Evolutionary conservation across 2,888 invertebrate genomes (phyloP).

Genomic region (Tupiocoris notatus): DNA sequence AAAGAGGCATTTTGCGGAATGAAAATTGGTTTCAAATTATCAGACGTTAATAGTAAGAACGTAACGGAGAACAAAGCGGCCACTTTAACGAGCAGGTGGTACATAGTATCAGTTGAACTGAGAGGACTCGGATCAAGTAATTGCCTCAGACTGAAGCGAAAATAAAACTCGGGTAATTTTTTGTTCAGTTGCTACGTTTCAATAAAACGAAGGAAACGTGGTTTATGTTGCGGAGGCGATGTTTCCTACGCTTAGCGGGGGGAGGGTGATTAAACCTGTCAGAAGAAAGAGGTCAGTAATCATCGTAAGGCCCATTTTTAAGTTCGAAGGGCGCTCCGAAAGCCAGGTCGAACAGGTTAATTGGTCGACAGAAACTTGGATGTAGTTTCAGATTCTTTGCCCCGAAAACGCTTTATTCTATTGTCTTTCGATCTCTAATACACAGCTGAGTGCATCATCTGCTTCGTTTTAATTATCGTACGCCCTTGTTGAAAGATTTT

Average conservation of each 20-base stretch:
- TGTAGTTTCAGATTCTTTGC: neutral
- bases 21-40: neutral
- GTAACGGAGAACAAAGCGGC: neutral
- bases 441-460: no score
- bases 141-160: neutral
- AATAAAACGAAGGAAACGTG: neutral
- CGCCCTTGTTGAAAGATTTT: no score
- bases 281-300: constrained; percentile 41
- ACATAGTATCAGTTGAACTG: neutral
- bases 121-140: neutral
- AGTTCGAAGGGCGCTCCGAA: neutral
- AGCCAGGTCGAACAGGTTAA: neutral
- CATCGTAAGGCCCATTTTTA: neutral
- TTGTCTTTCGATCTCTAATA: no score
- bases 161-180: neutral
- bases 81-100: neutral
- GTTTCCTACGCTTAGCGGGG: neutral
- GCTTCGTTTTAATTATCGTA: no score
- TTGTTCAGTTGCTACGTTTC: neutral
- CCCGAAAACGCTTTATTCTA: no score
- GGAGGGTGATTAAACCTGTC: constrained; percentile 34
- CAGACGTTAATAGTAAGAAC: neutral
- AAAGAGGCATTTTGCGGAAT: no score
- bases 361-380: neutral
- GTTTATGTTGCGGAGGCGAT: no score